Conservation (phyloP, 2,888 invertebrate species). For the Sarcophaga carnaria region DNA sequence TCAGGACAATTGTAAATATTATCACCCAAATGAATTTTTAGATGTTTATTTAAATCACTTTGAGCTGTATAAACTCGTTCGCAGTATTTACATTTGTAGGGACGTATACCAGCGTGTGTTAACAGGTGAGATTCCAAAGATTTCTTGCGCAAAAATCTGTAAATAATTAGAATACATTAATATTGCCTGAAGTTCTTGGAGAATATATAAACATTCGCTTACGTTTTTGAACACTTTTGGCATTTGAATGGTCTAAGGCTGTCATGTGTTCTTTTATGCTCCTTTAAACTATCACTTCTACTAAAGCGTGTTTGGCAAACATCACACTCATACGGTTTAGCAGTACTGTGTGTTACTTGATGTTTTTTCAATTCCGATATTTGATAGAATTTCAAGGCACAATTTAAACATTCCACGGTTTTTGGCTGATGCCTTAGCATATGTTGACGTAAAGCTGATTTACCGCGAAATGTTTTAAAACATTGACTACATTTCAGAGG, state of each 20-base stretch:
- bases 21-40: slow-evolving; percentile 83
- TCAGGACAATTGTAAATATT: slow-evolving; percentile 83
- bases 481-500: slow-evolving; percentile 84
- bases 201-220: slow-evolving; percentile 41
- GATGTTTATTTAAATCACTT: slow-evolving; percentile 77
- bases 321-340: slow-evolving; percentile 85
- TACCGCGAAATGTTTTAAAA: slow-evolving; percentile 83
- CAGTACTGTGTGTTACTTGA: slow-evolving; percentile 82
- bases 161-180: not conserved
- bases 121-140: slow-evolving; percentile 83
- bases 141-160: slow-evolving; percentile 74
- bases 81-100: slow-evolving; percentile 83
- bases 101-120: slow-evolving; percentile 83
- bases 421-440: slow-evolving; percentile 84
- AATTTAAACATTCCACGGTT: slow-evolving; percentile 83
- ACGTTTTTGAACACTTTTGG: slow-evolving; percentile 75
- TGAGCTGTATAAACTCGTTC: slow-evolving; percentile 83
- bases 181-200: not conserved
- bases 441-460: slow-evolving; percentile 84
- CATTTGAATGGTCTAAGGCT: slow-evolving; percentile 81
- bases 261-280: slow-evolving; percentile 86
- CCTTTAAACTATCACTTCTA: slow-evolving; percentile 84
- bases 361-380: slow-evolving; percentile 83
- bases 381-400: slow-evolving; percentile 84
- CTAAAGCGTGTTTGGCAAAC: slow-evolving; percentile 85